Base-by-base conservation (phyloP, 2,113 vertebrate species). In the Grammomys surdaster region DNA sequence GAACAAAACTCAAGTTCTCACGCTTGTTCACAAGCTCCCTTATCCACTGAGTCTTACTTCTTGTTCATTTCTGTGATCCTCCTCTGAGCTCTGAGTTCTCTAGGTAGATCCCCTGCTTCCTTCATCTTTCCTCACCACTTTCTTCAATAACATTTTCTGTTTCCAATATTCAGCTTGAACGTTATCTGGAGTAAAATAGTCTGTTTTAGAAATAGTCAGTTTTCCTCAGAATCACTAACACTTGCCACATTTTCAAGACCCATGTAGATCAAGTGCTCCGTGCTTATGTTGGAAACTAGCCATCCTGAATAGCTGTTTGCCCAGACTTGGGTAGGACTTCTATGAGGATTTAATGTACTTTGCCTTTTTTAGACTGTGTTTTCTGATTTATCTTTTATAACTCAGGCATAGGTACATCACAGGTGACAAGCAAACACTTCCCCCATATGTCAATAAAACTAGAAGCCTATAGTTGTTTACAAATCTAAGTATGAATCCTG, bases 321-420 rank as follows among this genome's bases (percentile, higher is more conserved):
- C 4, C 36, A 60, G 54, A 56, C n/a, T 13, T 81, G 80, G 22
- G 43, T 28, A 24, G 31, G 58, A 36, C 17, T 78, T 84, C 60
- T 73, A 0, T 31, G 14, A 40, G 51, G 91, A 82, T 70, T 17
- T 54, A 70, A 48, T 73, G 24, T 93, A 51, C 3, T 87, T 63
- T 89, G 75, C 0, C 22, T 26, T 13, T 89, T 89, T 84, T 76
- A 67, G 51, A n/a, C 17, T 84, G 6, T 80, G 5, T 89, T 9
- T 88, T 65, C 51, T 90, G 40, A 75, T 48, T 92, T 96, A 84
- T 95, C 90, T 91, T 91, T 93, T 78, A 28, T 75, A 75, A 31
- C 5, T 84, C 36, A 88, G 33, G 5, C 12, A 56, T 36, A 92
- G 28, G 28, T 78, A 65, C 6, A 54, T 7, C 76, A 60, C 7